Evolutionary conservation across 2,113 vertebrate genomes (phyloP).

Genomic region (Plecotus auritus): DNA sequence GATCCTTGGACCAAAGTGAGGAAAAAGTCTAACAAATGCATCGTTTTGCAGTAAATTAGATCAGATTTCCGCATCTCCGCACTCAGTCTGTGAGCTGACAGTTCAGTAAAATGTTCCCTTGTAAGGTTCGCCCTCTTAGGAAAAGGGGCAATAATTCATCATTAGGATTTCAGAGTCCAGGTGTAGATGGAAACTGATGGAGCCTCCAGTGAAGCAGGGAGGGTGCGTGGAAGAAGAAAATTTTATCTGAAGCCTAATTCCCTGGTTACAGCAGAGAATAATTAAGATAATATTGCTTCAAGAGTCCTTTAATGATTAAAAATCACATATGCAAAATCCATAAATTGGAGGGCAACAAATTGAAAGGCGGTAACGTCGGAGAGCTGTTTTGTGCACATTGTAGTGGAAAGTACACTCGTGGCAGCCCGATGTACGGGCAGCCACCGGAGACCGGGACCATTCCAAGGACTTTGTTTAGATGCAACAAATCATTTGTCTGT

Average conservation of each 20-base stretch:
- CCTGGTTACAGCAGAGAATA: conserved; percentile 91
- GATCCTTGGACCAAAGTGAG: conserved; percentile 78
- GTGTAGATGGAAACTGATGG: conserved; percentile 98
- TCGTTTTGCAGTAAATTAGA: conserved; percentile 89
- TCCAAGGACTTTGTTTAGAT: conserved; percentile 94
- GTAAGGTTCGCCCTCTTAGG: conserved; percentile 88
- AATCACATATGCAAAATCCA: conserved; percentile 91
- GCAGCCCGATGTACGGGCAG: conserved; percentile 73
- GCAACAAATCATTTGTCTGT: conserved; percentile 99
- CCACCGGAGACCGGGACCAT: conserved; percentile 82
- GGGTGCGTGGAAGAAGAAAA: conserved; percentile 90
- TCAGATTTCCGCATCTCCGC: conserved; percentile 86
- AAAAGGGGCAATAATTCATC: conserved; percentile 96
- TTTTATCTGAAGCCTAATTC: conserved; percentile 97
- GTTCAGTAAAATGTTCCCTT: conserved; percentile 88
- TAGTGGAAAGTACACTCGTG: conserved; percentile 68
- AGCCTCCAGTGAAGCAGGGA: conserved; percentile 90
- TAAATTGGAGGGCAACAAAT: conserved; percentile 89
- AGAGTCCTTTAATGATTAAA: conserved; percentile 97
- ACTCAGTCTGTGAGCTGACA: conserved; percentile 88
- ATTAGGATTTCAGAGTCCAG: conserved; percentile 99
- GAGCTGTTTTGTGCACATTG: conserved; percentile 68
- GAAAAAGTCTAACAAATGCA: conserved; percentile 83
- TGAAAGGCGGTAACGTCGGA: conserved; percentile 72
- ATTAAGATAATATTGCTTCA: conserved; percentile 97